Percentiles rank a stretch among this genome's conserved stretches.
Evolutionary conservation across 2,113 vertebrate species (phyloP).

Genomic region (Sinocyclocheilus anshuiensis): DNA sequence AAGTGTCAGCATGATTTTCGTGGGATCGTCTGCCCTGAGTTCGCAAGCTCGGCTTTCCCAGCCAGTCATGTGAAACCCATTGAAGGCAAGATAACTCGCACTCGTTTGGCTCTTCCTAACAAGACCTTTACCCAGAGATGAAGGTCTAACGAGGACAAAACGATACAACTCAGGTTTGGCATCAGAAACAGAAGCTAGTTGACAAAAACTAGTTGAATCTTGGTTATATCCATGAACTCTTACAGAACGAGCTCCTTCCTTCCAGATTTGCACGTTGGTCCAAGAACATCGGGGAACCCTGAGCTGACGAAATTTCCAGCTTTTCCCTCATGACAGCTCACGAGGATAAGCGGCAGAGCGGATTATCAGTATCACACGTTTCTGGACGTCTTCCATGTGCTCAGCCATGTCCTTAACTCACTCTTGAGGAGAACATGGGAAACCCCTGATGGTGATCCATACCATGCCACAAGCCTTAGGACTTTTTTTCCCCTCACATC

Average conservation of each 20-base stretch:
- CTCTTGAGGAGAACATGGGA: slow-evolving; percentile 20
- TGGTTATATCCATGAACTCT: not conserved
- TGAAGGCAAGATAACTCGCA: not conserved
- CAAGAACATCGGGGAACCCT: not conserved
- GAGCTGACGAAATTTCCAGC: not conserved
- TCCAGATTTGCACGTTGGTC: not conserved
- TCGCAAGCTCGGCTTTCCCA: slow-evolving; percentile 11
- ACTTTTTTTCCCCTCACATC: not conserved
- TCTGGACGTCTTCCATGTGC: slow-evolving; percentile 69
- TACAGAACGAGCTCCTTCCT: not conserved
- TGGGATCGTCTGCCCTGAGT: not conserved
- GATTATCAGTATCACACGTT: slow-evolving; percentile 73
- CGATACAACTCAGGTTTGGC: not conserved
- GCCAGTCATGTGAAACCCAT: not conserved
- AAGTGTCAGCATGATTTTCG: slow-evolving; percentile 24
- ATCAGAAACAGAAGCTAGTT: not conserved
- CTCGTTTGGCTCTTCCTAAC: not conserved
- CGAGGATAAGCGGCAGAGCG: slow-evolving; percentile 64
- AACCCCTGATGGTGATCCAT: not conserved
- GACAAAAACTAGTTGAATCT: not conserved
- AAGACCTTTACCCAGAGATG: slow-evolving; percentile 7
- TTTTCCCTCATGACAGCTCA: slow-evolving; percentile 60
- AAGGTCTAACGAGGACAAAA: not conserved
- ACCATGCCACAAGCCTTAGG: not conserved
- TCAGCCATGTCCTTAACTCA: slow-evolving; percentile 44